Evolutionary conservation across 1,140 invertebrate species (phyloP), one percentile per base, ranked within the genome.

Genomic region (Brachionus manjavacas): DNA sequence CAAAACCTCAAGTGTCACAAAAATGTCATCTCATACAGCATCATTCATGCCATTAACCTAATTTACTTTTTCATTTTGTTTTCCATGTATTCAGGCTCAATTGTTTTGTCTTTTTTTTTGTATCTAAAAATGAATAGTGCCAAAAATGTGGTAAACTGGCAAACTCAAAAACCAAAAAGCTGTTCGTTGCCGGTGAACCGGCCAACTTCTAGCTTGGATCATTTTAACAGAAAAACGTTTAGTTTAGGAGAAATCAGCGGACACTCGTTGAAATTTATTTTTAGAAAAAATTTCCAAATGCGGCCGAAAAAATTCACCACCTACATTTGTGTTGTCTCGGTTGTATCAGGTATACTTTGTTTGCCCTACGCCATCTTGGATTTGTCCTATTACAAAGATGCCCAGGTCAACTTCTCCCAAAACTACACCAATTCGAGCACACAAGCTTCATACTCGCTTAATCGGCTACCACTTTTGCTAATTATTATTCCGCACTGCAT

Each of bases 61-160:
- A 46, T 49, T 9, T 76, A 76, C 49, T 76, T 76, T 52, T 49
- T 11, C 20, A 49, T 76, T 25, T 76, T 76, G 23, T 76, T 76
- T 12, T 49, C 25, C 9, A 76, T 76, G 20, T 49, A 49, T 76
- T 76, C 46, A 25, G 14, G 20, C 31, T 76, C n/a, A 16, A 20
- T 41, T 16, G 20, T 72, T 39, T 20, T 76, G 4, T 20, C 72
- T 49, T 25, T 49, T 46, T 23, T 76, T 76, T 28, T 74, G 31
- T 41, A n/a, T 41, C 20, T 20, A 16, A 74, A 68, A 31, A 31
- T 68, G 28, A 14, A 23, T 4, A 46, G 43, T 11, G 35, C 14
- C 7, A 41, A 74, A 41, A 74, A 41, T 16, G 14, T 16, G 11
- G 11, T 1, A 2, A 6, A 43, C 8, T 74, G 41, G 39, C 4